Percentiles rank a stretch among this genome's conserved stretches.
phyloP scores from a whole-genome alignment of 2,888 invertebrate species.

The Limnephilus lunatus region DNA sequence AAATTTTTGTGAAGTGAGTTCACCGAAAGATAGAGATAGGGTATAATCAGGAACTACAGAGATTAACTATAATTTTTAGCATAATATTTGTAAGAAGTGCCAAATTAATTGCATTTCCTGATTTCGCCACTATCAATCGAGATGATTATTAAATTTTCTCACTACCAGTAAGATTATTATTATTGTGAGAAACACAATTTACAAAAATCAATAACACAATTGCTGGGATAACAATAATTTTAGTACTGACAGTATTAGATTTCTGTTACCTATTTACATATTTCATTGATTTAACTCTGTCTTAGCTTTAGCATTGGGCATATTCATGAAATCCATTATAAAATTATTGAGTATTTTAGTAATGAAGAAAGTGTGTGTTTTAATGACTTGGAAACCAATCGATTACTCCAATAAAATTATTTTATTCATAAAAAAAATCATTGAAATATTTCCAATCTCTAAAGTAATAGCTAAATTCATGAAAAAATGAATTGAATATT shows the following conservation, averaged over 20 bases:
- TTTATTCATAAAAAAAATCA: neutral
- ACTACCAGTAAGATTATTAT: neutral
- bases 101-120: neutral
- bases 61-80: neutral
- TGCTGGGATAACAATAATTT: neutral
- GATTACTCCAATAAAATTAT: neutral
- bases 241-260: neutral
- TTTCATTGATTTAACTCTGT: neutral
- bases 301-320: neutral
- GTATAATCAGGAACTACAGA: neutral
- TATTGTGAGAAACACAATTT: neutral
- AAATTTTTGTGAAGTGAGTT: neutral
- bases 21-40: neutral
- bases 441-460: neutral
- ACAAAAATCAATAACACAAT: neutral
- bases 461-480: too few relatives aligned
- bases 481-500: neutral
- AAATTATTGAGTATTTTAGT: neutral
- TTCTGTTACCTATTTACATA: neutral
- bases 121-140: neutral
- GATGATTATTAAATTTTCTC: too few relatives aligned
- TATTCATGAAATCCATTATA: neutral
- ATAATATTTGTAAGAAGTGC: neutral
- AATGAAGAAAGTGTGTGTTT: too few relatives aligned
- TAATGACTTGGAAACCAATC: neutral